Evolutionary conservation across 2,888 invertebrate species (phyloP).

Genomic region (Brachylomia viminalis): DNA sequence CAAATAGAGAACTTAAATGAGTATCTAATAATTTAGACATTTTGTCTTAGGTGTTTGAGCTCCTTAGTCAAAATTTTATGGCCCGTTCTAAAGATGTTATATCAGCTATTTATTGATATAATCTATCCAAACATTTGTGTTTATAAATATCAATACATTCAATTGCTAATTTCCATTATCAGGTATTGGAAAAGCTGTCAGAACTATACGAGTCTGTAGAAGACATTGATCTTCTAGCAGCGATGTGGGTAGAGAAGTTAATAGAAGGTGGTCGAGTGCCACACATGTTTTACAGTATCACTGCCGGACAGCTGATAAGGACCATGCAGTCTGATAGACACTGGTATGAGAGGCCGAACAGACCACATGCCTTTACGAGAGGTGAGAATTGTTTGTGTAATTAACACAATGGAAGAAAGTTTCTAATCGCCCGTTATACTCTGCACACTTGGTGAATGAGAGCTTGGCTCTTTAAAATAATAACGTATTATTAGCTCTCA

Average conservation of each 20-base stretch:
- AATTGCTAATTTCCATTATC: neutral
- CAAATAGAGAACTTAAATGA: neutral
- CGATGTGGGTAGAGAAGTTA: conserved; percentile 95
- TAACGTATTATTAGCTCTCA: too few species aligned
- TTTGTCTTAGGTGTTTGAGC: neutral
- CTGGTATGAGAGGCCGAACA: conserved; percentile 89
- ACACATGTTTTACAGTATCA: conserved; percentile 96
- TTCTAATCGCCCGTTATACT: neutral
- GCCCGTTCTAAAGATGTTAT: neutral
- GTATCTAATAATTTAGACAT: neutral
- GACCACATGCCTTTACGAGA: conserved; percentile 72
- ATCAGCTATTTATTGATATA: neutral
- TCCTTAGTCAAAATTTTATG: neutral
- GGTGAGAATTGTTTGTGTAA: conserved; percentile 56
- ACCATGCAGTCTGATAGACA: conserved; percentile 95
- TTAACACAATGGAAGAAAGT: neutral
- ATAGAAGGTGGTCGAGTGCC: conserved; percentile 95
- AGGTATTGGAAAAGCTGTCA: conserved; percentile 24
- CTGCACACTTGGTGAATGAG: neutral
- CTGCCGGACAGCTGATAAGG: conserved; percentile 95
- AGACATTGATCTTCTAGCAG: conserved; percentile 96
- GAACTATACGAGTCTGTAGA: conserved; percentile 19
- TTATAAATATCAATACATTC: neutral
- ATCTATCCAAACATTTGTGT: neutral
- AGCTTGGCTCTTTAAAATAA: too few species aligned